phyloP scores from a whole-genome alignment of 2,888 invertebrate species.

The Eudemis profundana region DNA sequence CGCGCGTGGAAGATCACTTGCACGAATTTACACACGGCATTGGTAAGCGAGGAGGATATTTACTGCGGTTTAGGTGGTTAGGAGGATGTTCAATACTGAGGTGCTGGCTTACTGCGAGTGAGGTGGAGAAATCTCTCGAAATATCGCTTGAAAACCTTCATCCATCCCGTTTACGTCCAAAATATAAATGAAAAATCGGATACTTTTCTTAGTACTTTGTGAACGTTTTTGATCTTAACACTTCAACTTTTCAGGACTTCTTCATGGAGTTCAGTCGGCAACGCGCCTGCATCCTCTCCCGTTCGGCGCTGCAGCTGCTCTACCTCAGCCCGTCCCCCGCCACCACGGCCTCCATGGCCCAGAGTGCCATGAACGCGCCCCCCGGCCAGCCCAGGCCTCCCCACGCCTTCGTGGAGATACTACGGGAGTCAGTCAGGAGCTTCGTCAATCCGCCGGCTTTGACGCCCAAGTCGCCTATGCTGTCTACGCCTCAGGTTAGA shows the following conservation, averaged over 20 bases:
- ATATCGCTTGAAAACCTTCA: no score
- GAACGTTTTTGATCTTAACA: neutral
- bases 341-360: constrained; percentile 66
- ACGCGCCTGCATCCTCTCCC: constrained; percentile 95
- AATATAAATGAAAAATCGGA: no score
- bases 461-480: constrained; percentile 89
- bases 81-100: no score
- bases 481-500: constrained; percentile 88
- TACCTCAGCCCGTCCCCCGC: constrained; percentile 86
- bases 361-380: constrained; percentile 63
- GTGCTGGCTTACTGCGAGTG: no score
- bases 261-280: constrained; percentile 96
- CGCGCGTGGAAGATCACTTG: no score
- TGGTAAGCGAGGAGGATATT: no score
- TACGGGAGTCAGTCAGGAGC: constrained; percentile 93
- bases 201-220: no score
- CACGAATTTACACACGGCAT: no score
- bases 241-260: constrained; percentile 93
- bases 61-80: no score
- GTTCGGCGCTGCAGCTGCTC: constrained; percentile 94
- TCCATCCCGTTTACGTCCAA: no score
- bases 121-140: no score
- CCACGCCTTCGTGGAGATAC: constrained; percentile 89
- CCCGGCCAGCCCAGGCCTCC: constrained; percentile 62
- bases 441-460: constrained; percentile 96